Evolutionary conservation across 2,888 invertebrate genomes (phyloP).

Genomic region (Eudemis profundana): DNA sequence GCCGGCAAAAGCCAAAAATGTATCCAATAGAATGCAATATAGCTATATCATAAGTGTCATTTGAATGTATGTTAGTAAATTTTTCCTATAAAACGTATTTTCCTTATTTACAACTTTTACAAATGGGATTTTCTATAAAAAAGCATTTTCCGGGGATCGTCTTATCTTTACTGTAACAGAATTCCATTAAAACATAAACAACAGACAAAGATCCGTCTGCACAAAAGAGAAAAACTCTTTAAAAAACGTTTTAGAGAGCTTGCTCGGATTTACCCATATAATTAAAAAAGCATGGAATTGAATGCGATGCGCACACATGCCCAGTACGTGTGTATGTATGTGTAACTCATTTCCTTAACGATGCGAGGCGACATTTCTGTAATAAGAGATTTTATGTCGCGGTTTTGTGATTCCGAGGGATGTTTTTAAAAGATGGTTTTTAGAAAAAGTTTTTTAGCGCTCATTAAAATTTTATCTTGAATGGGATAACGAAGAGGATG

Average conservation of each 20-base stretch:
- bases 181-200: constrained; percentile 20
- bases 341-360: constrained; percentile 72
- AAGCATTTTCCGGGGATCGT: too few relatives aligned
- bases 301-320: constrained; percentile 53
- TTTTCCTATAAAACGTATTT: too few relatives aligned
- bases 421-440: constrained; percentile 38
- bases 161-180: not conserved
- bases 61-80: too few relatives aligned
- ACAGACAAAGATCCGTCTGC: constrained; percentile 17
- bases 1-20: too few relatives aligned
- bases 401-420: constrained; percentile 46
- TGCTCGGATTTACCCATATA: constrained; percentile 54
- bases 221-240: constrained; percentile 25
- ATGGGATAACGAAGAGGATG: constrained; percentile 22
- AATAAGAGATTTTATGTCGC: constrained; percentile 57
- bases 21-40: too few relatives aligned
- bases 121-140: too few relatives aligned
- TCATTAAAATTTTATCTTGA: constrained; percentile 36
- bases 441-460: constrained; percentile 17
- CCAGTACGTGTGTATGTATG: constrained; percentile 47
- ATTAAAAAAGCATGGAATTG: constrained; percentile 60
- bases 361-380: constrained; percentile 58
- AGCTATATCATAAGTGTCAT: too few relatives aligned
- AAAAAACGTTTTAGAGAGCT: constrained; percentile 49
- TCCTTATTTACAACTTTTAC: too few relatives aligned